Conservation (phyloP, 2,113 vertebrate species). For the Phylloscopus trochiloides region DNA sequence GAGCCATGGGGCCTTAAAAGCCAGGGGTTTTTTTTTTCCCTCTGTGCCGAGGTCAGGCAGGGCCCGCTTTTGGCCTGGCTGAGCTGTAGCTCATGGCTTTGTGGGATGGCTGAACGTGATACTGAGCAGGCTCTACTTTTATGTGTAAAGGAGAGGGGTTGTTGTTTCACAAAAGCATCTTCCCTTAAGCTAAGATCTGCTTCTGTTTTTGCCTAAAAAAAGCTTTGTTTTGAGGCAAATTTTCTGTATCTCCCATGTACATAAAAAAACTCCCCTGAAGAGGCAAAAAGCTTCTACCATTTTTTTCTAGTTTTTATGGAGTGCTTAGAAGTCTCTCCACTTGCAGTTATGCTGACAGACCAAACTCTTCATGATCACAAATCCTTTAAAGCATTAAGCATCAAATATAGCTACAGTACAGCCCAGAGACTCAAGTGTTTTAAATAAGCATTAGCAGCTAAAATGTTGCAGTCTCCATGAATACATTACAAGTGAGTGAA, state of each 20-base stretch:
- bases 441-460: background rate
- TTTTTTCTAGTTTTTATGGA: background rate
- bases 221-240: background rate
- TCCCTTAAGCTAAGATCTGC: background rate
- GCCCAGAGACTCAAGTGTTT: background rate
- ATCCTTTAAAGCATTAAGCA: background rate
- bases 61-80: background rate
- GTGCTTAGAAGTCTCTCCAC: background rate
- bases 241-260: background rate
- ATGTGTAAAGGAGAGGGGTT: background rate
- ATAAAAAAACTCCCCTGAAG: background rate
- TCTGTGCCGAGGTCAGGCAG: background rate
- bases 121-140: background rate
- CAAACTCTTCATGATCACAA: background rate
- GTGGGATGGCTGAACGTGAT: background rate
- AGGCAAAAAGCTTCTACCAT: background rate
- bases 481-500: background rate
- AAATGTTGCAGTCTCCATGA: background rate
- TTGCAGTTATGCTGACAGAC: background rate
- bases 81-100: background rate
- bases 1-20: background rate
- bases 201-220: background rate
- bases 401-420: background rate
- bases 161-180: background rate
- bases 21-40: background rate